phyloP scores from a whole-genome alignment of 2,888 invertebrate genomes.

The Andrena trimmerana region DNA sequence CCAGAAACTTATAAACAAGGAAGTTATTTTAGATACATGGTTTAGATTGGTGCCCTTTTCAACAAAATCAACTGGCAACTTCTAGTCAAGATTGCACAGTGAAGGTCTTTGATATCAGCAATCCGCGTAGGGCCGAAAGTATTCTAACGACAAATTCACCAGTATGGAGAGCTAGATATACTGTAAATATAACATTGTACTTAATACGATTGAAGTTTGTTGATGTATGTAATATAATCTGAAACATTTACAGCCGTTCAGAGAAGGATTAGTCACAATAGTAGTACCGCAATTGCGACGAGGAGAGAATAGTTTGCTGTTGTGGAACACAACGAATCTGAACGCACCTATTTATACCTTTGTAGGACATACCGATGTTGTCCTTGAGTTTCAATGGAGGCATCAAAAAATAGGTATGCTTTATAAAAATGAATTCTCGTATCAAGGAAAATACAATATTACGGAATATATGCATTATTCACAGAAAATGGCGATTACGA shows the following conservation, averaged over 20 bases:
- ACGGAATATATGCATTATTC: conserved; percentile 36
- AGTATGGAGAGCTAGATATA: conserved; percentile 97
- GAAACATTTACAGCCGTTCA: conserved; percentile 90
- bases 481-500: conserved; percentile 90
- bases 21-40: conserved; percentile 91
- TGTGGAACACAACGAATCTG: conserved; percentile 91
- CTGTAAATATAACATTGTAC: conserved; percentile 85
- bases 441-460: background rate
- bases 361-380: conserved; percentile 97
- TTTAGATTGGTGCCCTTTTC: conserved; percentile 96
- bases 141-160: conserved; percentile 94
- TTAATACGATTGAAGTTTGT: background rate
- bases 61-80: conserved; percentile 94
- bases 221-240: conserved; percentile 37
- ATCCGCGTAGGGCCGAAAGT: conserved; percentile 93
- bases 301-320: conserved; percentile 93
- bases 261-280: conserved; percentile 95
- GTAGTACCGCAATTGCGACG: conserved; percentile 96
- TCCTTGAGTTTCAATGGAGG: conserved; percentile 97
- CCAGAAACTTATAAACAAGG: conserved; percentile 34
- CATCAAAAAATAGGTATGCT: conserved; percentile 87
- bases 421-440: background rate
- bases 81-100: conserved; percentile 98
- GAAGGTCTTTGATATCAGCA: conserved; percentile 96
- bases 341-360: conserved; percentile 94